These are phyloP conservation scores for Desmodus rotundus DNA, from an alignment of 2,113 vertebrate genomes.

Conservation along the genomic window DNA sequence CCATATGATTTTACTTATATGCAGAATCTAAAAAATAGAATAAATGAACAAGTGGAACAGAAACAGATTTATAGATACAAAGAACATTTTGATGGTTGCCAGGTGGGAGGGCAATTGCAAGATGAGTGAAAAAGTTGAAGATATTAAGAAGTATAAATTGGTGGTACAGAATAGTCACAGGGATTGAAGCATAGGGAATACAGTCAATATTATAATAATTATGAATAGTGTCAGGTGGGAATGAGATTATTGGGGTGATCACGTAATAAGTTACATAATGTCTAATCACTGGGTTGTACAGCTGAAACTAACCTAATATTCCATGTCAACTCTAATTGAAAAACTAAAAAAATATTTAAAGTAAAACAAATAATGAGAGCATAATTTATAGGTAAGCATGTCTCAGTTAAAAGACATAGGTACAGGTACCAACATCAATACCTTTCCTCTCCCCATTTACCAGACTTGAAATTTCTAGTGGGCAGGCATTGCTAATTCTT, in stretches of 20 bases:
- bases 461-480: neutral
- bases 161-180: neutral
- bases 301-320: neutral
- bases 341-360: neutral
- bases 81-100: neutral
- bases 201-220: neutral
- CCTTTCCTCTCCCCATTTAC: neutral
- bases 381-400: neutral
- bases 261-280: neutral
- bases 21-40: neutral
- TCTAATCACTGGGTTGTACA: neutral
- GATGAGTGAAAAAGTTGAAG: neutral
- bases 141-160: neutral
- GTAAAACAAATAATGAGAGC: neutral
- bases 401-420: neutral
- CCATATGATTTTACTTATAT: neutral
- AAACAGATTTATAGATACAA: neutral
- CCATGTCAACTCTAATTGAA: neutral
- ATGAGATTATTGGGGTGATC: neutral
- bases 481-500: neutral
- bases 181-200: neutral
- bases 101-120: neutral
- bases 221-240: neutral
- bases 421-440: neutral
- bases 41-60: neutral